Base-by-base conservation (phyloP, 2,113 vertebrate species). In the Litocranius walleri region DNA sequence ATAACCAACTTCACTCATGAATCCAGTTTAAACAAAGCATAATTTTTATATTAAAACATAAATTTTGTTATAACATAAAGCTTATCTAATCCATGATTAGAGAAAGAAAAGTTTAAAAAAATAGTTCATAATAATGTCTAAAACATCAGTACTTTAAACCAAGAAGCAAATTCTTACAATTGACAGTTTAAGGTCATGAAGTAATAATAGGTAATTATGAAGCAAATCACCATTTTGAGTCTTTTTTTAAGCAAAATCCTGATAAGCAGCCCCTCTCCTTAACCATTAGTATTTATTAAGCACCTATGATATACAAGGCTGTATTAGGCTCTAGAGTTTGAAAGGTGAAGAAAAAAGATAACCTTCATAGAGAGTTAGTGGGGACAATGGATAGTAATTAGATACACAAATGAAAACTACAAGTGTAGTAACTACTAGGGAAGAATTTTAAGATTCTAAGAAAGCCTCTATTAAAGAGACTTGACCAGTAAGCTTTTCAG, bases 181-280 rank as follows among this genome's bases (percentile, higher is more conserved):
- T 95, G 96, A 88, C n/a, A 93, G 11, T 93, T 48, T 78, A 90
- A 96, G 29, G 57, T 67, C 45, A 91, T 57, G 64, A 94, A 97
- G 78, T 71, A 92, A 74, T 86, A 88, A 88, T 7, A 57, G 50
- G 59, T 13, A 95, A 87, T 43, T 92, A 83, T 25, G 13, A 57
- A 93, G 40, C 25, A 94, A 80, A 88, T 23, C 19, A 95, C 59
- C 30, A 89, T 1, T 61, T 5, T 93, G n/a, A 78, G 11, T 16
- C 59, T 94, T 88, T 96, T 83, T 86, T 90, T 82, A 43, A 82
- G 57, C 30, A 74, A 87, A 83, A n/a, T 54, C 25, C 8, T 23
- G 56, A 80, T 90, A 1, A 86, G 27, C 12, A 94, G 1, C 77
- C 33, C 23, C 36, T 87, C 16, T 93, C 33, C 50, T 91, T 89